phyloP scores from a whole-genome alignment of 35 echinoderm and acorn worm genomes.

The Amphiura filiformis region DNA sequence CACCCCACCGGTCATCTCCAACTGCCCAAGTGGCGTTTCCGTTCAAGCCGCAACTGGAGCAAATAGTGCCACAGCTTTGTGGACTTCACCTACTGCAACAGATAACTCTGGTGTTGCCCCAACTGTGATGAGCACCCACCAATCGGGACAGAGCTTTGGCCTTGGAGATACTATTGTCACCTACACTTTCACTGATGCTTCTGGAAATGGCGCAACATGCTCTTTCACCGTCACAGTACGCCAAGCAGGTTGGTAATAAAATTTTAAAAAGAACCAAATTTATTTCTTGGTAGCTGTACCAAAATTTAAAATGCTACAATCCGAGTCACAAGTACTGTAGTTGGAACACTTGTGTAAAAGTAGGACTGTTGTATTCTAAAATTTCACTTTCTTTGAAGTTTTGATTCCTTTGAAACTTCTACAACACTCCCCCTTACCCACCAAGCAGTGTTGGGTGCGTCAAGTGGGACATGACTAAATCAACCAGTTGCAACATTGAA shows the following conservation, averaged over 20 bases:
- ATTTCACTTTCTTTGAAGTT: no score
- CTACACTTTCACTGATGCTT: constrained; percentile 53
- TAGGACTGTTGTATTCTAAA: no score
- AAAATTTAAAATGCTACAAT: no score
- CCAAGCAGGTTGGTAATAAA: neutral
- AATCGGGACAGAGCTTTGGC: constrained; percentile 34
- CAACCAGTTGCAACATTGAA: no score
- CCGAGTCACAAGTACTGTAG: no score
- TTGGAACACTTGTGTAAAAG: no score
- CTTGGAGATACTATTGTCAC: constrained; percentile 46
- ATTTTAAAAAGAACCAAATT: no score
- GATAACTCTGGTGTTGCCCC: constrained; percentile 42
- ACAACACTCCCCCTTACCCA: no score
- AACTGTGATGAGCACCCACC: neutral
- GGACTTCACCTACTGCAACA: constrained; percentile 36
- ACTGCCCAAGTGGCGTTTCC: constrained; percentile 24
- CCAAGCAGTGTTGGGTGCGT: no score
- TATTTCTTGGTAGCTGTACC: no score
- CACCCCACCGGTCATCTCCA: constrained; percentile 38
- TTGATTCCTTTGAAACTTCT: no score
- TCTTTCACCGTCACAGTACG: constrained; percentile 49
- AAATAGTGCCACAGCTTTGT: neutral
- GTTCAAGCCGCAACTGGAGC: neutral
- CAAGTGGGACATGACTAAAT: no score
- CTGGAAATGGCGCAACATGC: constrained; percentile 39